Conservation (phyloP, 2,113 vertebrate genomes). For the Tyrannus savana region DNA sequence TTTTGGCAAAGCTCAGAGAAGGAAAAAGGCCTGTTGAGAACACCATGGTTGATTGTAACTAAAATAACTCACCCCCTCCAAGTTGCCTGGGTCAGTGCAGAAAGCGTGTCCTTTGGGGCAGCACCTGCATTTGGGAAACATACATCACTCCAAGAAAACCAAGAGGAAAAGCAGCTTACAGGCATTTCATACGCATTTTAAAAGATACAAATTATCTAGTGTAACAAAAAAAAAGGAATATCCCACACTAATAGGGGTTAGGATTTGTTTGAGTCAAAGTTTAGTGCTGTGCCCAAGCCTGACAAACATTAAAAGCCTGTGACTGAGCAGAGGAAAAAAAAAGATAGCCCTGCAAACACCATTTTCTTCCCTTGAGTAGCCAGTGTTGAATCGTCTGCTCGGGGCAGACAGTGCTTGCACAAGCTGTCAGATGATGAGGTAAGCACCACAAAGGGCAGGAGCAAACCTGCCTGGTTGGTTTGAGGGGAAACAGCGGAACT, state of each 20-base stretch:
- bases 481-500: not conserved
- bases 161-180: not conserved
- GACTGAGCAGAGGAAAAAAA: not conserved
- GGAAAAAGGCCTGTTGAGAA: not conserved
- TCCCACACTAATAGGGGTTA: not conserved
- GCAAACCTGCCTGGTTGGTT: not conserved
- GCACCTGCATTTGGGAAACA: not conserved
- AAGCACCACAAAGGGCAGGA: not conserved
- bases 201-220: not conserved
- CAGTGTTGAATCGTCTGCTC: not conserved
- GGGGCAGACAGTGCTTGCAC: not conserved
- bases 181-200: not conserved
- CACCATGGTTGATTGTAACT: not conserved
- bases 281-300: not conserved
- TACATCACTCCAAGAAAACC: not conserved
- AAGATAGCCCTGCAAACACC: not conserved
- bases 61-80: not conserved
- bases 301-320: not conserved
- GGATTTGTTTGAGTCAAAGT: not conserved
- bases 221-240: not conserved
- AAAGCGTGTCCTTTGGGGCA: not conserved
- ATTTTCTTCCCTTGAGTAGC: conserved; percentile 9
- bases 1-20: not conserved
- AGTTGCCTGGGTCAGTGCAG: not conserved
- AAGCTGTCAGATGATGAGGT: conserved; percentile 14